A percentile compares a stretch with the other conserved stretches of the same genome.
Evolutionary conservation across 2,888 invertebrate genomes (phyloP).

Genomic region (Ophion ventricosus): DNA sequence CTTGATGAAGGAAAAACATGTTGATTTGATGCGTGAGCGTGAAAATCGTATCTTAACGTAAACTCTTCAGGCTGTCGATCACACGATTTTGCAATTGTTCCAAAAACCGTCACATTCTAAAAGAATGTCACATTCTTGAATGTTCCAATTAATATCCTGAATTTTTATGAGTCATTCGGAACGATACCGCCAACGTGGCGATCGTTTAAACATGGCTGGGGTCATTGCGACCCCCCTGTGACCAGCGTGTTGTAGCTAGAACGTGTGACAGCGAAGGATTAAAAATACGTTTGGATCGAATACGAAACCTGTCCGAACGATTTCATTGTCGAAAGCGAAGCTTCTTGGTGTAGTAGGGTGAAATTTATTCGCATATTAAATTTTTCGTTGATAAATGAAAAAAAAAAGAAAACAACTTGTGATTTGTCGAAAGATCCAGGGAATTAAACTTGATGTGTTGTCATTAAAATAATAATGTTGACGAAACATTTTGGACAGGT

Average conservation of each 20-base stretch:
- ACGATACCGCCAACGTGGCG: too few relatives aligned
- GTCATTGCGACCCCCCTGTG: too few relatives aligned
- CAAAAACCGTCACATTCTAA: conserved; percentile 4
- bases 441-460: background rate
- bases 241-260: too few relatives aligned
- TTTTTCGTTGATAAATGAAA: background rate
- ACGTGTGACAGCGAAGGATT: too few relatives aligned
- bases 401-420: background rate
- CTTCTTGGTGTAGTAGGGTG: too few relatives aligned
- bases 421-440: background rate
- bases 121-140: background rate
- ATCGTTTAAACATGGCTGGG: too few relatives aligned
- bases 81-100: conserved; percentile 11
- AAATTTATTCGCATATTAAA: background rate
- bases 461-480: background rate
- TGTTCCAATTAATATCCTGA: too few relatives aligned
- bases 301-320: background rate
- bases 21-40: background rate
- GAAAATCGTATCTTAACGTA: conserved; percentile 24
- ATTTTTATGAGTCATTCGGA: too few relatives aligned
- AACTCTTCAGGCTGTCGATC: conserved; percentile 13
- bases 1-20: too few relatives aligned
- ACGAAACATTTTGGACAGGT: background rate
- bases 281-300: background rate
- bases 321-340: background rate